Base-by-base conservation (phyloP, 2,113 vertebrate species). In the Pantherophis guttatus region DNA sequence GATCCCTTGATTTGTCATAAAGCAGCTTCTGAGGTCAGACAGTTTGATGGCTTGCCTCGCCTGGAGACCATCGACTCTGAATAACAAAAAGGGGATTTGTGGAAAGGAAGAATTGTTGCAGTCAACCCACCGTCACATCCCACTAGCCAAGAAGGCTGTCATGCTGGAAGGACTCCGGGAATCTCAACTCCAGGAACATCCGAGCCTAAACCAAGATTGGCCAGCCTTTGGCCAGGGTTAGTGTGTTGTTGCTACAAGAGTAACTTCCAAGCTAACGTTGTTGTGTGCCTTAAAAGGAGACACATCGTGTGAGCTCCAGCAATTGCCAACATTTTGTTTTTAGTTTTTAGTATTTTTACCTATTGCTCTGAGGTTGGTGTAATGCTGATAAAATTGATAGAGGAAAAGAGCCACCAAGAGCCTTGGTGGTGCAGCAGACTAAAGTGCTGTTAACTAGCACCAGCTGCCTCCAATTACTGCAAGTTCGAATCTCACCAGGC, bases 331-430 rank as follows among this genome's bases (percentile, higher is more conserved):
- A 48, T 85, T 57, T 92, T 88, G 93, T 29, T 33, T 92, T 52
- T 70, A 94, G 24, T 1, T 57, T 90, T 87, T 88, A 53, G n/a
- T 26, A 57, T 92, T 12, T 94, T 93, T 9, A 81, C 13, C 58
- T 91, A 2, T 93, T 58, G 9, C 39, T 39, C 39, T 39, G 39
- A 39, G 39, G 39, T 39, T 39, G 39, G 39, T 39, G 39, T 39
- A 39, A 39, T 39, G 39, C 39, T 39, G 39, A 39, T 39, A 39
- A 39, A 39, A 39, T 39, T 39, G 39, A 39, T 39, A 39, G 39
- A 39, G 39, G 39, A 39, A 39, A 39, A 39, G 39, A 39, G 39
- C 39, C 39, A 39, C 39, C 39, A 39, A 39, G 39, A 39, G 39
- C 39, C 39, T 39, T 39, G 39, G 39, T 39, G 39, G 39, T 1